Evolutionary conservation across 1,140 invertebrate genomes (phyloP), one percentile per base, ranked within the genome.

Genomic region (Papilio machaon): DNA sequence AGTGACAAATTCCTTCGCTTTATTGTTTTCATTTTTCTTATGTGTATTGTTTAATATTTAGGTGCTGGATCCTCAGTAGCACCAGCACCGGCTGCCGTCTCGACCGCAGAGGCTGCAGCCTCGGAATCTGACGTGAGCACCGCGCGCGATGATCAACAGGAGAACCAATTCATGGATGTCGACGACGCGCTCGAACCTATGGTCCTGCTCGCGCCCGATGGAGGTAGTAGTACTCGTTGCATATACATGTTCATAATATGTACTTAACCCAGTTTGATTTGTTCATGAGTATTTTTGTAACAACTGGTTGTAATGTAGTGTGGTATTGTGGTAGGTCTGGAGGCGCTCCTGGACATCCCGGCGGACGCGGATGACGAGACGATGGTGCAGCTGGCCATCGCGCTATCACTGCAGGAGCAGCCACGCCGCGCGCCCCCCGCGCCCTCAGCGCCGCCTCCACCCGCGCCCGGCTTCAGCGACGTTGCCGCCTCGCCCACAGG

Each of bases 371-470:
- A 99, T 91, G 98, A 99, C 91, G 98, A 99, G 91, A 97, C 98
- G 0, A 99, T 99, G 97, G 98, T 99, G 35, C 98, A 99, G 93
- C 95, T 99, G 81, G 99, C 98, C 1, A 99, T 99, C 85, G 98
- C 98, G 1, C 95, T 99, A 0, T 99, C 98, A 86, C 95, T 99
- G 5, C 98, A 99, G 91, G 98, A 90, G 89, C 91, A 93, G 54
- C 90, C 89, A 60, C 86, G 91, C 1, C 88, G 91, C 73, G 94
- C 82, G 85, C 94, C 88, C 38, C 87, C 90, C 82, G 91, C 91
- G 82, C 88, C 88, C 80, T 90, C 89, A 82, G 89, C 88, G 10
- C 90, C 86, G 70, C 92, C 91, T 11, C 91, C 89, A 79, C 91
- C 88, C 58, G 87, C 90, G 80, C 87, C 91, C 46, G 88, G 85